Evolutionary conservation across 2,113 vertebrate species (phyloP), one percentile per base, ranked within the genome.

Genomic region (Anhinga anhinga): DNA sequence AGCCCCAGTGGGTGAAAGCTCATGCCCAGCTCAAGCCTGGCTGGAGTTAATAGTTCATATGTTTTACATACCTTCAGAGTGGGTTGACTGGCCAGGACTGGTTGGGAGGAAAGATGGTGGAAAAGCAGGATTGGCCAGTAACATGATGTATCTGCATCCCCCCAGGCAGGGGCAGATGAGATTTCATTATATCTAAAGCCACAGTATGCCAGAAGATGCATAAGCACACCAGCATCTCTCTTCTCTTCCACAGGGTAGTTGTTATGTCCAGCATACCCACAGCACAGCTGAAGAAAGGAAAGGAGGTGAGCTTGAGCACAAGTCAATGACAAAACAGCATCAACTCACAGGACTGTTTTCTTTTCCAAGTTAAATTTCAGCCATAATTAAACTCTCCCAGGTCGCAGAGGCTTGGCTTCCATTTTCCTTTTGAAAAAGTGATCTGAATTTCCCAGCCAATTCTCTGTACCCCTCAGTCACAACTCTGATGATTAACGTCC

Each of bases 301-400:
- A 66, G 59, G n/a, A 74, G 36, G 25, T 0, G 5, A 90, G 56
- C 56, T 79, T 89, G 49, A 91, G 29, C 14, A 69, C 34, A 89
- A 91, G 59, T 81, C 56, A 87, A 4, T 91, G 91, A 66, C 82
- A 87, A 84, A 94, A 58, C 16, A 34, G n/a, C 36, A 44, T 40
- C 69, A 78, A 50, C 40, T 83, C 78, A 91, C 80, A 81, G 81
- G 66, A 79, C 49, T 10, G 21, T 84, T 94, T 94, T 80, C 32
- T 92, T 82, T 91, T 88, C 89, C 93, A 95, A 95, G 91, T 85
- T 91, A 95, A 94, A 96, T 95, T 95, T 95, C 88, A 95, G 22
- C 65, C 9, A 4, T 91, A 95, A 91, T 95, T 95, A 94, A 84
- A 85, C 49, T 73, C 78, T 93, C 86, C 66, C 81, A 94, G 85